phyloP scores from a whole-genome alignment of 2,797 vertebrate genomes.

The Gouania willdenowi region DNA sequence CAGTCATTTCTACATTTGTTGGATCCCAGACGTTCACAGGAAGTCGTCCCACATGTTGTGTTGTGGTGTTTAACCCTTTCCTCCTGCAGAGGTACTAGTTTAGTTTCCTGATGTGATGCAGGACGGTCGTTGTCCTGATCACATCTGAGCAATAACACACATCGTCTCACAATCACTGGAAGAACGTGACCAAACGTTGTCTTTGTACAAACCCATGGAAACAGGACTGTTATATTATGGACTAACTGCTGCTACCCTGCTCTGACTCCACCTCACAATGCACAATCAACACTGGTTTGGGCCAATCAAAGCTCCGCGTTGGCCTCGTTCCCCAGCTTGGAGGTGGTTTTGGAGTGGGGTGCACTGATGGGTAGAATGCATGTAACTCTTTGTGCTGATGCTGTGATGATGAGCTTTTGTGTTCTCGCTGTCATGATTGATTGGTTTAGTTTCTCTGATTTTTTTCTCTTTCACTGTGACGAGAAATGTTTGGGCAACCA shows the following conservation, averaged over 20 bases:
- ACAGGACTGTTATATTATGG: slow-evolving; percentile 60
- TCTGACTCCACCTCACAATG: slow-evolving; percentile 54
- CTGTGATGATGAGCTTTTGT: slow-evolving; percentile 31
- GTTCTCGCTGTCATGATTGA: slow-evolving; percentile 35
- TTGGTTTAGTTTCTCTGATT: slow-evolving; percentile 35
- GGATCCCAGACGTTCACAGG: slow-evolving; percentile 95
- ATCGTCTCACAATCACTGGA: slow-evolving; percentile 42
- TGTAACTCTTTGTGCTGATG: slow-evolving; percentile 39
- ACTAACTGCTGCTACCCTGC: slow-evolving; percentile 73
- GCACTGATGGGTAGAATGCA: slow-evolving; percentile 49
- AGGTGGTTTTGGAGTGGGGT: slow-evolving; percentile 2
- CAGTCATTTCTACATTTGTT: slow-evolving; percentile 69
- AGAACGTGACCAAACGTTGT: slow-evolving; percentile 44
- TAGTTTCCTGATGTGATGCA: slow-evolving; percentile 1
- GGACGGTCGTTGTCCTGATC: too few relatives aligned
- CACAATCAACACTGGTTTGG: slow-evolving; percentile 64
- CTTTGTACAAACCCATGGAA: slow-evolving; percentile 41
- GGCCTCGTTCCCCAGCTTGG: too few relatives aligned
- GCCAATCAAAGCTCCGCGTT: not conserved
- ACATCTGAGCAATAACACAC: slow-evolving; percentile 55
- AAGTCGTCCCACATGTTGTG: too few relatives aligned
- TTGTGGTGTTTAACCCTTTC: too few relatives aligned
- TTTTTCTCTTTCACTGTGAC: slow-evolving; percentile 7
- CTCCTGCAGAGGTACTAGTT: too few relatives aligned
- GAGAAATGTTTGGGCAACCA: slow-evolving; percentile 7